phyloP scores from a whole-genome alignment of 1,140 invertebrate genomes.

The Radopholus similis region DNA sequence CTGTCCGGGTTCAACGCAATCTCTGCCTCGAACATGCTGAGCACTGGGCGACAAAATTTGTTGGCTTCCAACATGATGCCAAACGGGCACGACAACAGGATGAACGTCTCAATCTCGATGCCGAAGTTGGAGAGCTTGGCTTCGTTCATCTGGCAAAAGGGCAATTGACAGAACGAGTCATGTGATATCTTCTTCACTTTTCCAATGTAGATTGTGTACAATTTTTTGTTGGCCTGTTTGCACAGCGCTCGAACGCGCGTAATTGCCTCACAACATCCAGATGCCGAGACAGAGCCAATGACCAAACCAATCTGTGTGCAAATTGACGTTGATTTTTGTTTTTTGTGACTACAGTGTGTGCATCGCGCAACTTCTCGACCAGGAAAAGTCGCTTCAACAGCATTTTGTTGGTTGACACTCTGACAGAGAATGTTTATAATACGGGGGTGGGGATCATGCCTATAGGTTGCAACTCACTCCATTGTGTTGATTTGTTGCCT shows the following conservation, averaged over 20 bases:
- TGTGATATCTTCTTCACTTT: conserved; percentile 22
- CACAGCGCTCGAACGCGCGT: conserved; percentile 35
- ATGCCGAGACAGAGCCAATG: conserved; percentile 42
- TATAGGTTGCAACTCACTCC: conserved; percentile 12
- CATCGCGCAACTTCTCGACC: conserved; percentile 48
- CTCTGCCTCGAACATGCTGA: conserved; percentile 51
- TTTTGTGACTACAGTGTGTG: conserved; percentile 42
- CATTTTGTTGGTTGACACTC: conserved; percentile 14
- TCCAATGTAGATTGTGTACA: conserved; percentile 50
- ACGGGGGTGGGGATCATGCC: background rate
- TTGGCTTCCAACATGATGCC: conserved; percentile 40
- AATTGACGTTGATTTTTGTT: too few relatives aligned
- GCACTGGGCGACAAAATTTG: conserved; percentile 42
- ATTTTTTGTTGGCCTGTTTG: conserved; percentile 41
- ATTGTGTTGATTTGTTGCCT: conserved; percentile 4
- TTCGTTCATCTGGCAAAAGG: conserved; percentile 32
- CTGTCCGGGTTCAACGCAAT: conserved; percentile 40
- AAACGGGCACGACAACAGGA: conserved; percentile 44
- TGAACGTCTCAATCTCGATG: conserved; percentile 43
- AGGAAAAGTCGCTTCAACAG: conserved; percentile 43
- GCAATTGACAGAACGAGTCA: background rate
- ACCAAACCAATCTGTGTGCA: too few relatives aligned
- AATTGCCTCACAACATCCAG: conserved; percentile 33
- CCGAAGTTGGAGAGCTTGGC: conserved; percentile 50
- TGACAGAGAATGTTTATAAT: conserved; percentile 20